Base-by-base conservation (phyloP, 2,797 vertebrate species). In the Syndactyla subalaris region DNA sequence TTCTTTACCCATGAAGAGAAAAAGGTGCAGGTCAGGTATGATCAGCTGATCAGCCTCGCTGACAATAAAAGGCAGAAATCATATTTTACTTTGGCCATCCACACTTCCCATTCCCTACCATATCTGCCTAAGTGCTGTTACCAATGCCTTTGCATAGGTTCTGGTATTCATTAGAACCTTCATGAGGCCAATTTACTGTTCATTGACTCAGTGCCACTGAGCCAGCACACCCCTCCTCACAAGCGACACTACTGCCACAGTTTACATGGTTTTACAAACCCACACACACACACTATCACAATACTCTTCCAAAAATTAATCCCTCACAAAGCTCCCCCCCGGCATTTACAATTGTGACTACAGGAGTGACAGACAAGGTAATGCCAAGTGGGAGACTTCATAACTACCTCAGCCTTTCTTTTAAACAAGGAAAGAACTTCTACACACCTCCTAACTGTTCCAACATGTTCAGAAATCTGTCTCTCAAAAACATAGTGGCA, bases 201-300 rank as follows among this genome's bases (percentile, higher is more conserved):
- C 39, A 62, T 43, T 58, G 62, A 62, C 43, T 22, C 38, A 10
- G 2, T 1, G 5, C 14, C 49, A 68, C 38, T 55, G 48, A 83
- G 46, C 8, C 36, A 78, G 39, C 12, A 65, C 26, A 52, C 18
- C 4, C 41, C 21, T 19, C 36, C 29, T 19, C 29, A 30, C n/a
- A 73, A 58, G 57, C 1, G 1, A 57, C 9, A 78, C 16, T 16
- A 71, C 6, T 30, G 39, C 54, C 18, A 48, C 1, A 2, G 45
- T 58, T 71, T 30, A 49, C 11, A 61, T 10, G 20, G 12, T 43
- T 48, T 65, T 67, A 81, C 36, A 71, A 52, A 73, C 45, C 20
- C 2, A 0, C 30, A 26, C 43, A 22, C 79, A 6, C 39, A 16
- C 7, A 19, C 23, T 36, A 46, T 27, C 32, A 58, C 0, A 2